Conservation (phyloP, 2,888 invertebrate genomes). For the Theretra japonica region DNA sequence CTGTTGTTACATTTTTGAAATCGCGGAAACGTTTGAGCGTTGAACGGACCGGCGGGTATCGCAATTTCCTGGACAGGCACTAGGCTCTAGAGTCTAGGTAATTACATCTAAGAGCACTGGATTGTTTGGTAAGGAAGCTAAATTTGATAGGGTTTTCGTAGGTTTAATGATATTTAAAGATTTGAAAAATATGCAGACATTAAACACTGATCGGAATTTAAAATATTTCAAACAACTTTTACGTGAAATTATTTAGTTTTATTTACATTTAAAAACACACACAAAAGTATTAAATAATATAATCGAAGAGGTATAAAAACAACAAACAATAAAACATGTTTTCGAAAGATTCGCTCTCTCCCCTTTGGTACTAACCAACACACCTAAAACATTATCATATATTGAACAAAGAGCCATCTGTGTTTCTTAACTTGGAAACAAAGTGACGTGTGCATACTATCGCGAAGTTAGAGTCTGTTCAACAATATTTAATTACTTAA, state of each 20-base stretch:
- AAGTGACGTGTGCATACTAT: neutral
- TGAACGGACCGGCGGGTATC: neutral
- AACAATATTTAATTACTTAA: neutral
- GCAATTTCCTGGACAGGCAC: neutral
- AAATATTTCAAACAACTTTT: too few species aligned
- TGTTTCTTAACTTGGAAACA: conserved; percentile 16
- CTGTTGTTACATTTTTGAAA: conserved; percentile 7
- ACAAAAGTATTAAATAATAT: too few species aligned
- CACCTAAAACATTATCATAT: conserved; percentile 9
- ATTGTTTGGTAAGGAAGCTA: neutral
- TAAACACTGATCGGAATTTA: too few species aligned
- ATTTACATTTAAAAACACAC: too few species aligned
- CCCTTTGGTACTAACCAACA: neutral
- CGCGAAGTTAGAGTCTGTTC: neutral
- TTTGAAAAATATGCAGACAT: too few species aligned
- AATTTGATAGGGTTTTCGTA: neutral
- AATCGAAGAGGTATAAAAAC: too few species aligned
- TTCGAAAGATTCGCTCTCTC: neutral
- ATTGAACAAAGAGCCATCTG: conserved; percentile 27
- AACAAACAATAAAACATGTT: conserved; percentile 4
- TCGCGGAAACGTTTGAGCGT: conserved; percentile 9
- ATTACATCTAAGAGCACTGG: neutral
- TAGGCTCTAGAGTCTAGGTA: neutral
- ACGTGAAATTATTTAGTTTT: too few species aligned
- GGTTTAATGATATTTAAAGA: too few species aligned